Conservation (phyloP, 2,888 invertebrate species). For the Cyclophora albipunctata region DNA sequence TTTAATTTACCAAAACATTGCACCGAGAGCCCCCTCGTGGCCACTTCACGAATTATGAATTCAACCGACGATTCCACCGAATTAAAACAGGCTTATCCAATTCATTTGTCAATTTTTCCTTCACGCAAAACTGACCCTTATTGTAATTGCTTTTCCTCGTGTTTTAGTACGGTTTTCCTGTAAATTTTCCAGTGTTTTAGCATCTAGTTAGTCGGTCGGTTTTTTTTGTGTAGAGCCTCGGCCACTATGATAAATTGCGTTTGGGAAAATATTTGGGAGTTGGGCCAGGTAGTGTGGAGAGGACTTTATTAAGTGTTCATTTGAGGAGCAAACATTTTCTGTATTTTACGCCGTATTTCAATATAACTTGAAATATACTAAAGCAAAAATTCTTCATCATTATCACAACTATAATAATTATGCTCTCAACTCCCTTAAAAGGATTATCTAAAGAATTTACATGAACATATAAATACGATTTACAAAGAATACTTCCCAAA, state of each 20-base stretch:
- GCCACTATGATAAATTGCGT: slow-evolving; percentile 49
- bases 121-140: slow-evolving; percentile 18
- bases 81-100: slow-evolving; percentile 44
- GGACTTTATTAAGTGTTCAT: slow-evolving; percentile 9
- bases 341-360: background rate
- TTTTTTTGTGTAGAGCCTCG: slow-evolving; percentile 59
- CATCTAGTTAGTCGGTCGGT: slow-evolving; percentile 57
- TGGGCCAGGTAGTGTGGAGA: slow-evolving; percentile 21
- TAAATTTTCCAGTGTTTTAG: slow-evolving; percentile 10
- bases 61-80: slow-evolving; percentile 49
- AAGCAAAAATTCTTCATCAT: no score
- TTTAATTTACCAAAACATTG: no score
- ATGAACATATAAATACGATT: no score
- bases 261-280: slow-evolving; percentile 35
- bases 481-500: no score
- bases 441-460: no score
- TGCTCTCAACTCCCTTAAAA: no score
- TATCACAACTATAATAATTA: no score
- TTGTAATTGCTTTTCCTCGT: background rate
- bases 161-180: slow-evolving; percentile 5
- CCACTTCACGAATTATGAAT: slow-evolving; percentile 65
- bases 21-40: slow-evolving; percentile 35
- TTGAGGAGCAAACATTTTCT: background rate
- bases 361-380: background rate
- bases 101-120: slow-evolving; percentile 3